Base-by-base conservation (phyloP, 2,113 vertebrate genomes). In the Poecilia latipinna region DNA sequence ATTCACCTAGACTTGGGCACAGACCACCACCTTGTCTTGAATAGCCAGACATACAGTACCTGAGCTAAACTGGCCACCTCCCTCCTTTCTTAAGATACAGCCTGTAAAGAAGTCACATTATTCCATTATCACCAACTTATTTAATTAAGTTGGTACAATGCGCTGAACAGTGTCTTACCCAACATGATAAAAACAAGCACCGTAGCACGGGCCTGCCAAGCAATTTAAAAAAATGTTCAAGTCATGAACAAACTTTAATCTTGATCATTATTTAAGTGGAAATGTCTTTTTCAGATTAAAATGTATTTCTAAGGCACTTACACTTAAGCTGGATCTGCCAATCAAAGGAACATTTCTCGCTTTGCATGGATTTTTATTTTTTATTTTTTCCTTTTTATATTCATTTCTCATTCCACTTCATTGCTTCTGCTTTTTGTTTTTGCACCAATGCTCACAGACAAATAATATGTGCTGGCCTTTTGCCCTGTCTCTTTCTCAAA, bases 131-230 rank as follows among this genome's bases (percentile, higher is more conserved):
- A 61, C 75, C 67, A 68, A 72, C 68, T 69, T 82, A 48, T 83
- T 87, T 88, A 82, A 91, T 91, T 90, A 88, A 42, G 35, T 57
- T n/a, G 57, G 60, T 69, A 84, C 85, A 83, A 44, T 83, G 54
- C 7, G 61, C 69, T 77, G 61, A 81, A 79, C 88, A 83, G 35
- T 91, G 89, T 76, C 65, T 85, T 85, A 61, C 65, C 61, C 72
- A 82, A 80, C 66, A 77, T 70, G 73, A 92, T 90, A 86, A 90
- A 89, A 82, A 89, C 87, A 88, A 82, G 83, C 0, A 80, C 76
- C 33, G 68, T 65, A 42, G 61, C 60, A 69, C 22, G 26, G 31
- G 5, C n/a, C 44, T 82, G 68, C 65, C 76, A 86, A 71, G 48
- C 65, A 79, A 75, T 54, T 54, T 28, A 28, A 24, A 19, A 54